Evolutionary conservation across 2,113 vertebrate species (phyloP).

Genomic region (Rynchops niger): DNA sequence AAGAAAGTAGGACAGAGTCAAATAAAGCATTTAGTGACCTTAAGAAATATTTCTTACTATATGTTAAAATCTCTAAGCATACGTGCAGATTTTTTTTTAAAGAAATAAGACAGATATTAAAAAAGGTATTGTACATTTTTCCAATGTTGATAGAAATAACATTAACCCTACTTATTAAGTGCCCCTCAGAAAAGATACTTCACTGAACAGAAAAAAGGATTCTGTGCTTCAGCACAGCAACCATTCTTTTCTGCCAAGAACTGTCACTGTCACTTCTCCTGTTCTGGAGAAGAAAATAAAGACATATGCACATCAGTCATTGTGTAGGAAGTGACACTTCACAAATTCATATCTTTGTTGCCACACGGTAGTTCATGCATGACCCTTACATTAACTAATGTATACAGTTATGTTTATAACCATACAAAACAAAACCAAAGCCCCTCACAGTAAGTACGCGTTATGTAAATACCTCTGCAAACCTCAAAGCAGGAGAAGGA

Average conservation of each 20-base stretch:
- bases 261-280: neutral
- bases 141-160: neutral
- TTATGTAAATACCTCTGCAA: neutral
- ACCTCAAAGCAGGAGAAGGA: neutral
- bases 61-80: neutral
- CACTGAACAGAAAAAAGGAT: neutral
- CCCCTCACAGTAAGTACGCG: neutral
- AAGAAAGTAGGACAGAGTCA: neutral
- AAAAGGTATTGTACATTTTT: neutral
- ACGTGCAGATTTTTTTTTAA: neutral
- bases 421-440: neutral
- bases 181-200: neutral
- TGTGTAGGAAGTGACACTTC: neutral
- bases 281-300: neutral
- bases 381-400: neutral
- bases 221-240: neutral
- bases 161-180: neutral
- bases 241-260: neutral
- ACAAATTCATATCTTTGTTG: neutral
- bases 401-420: neutral
- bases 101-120: neutral
- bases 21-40: neutral
- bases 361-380: neutral
- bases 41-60: neutral
- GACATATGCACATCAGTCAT: neutral